phyloP scores from a whole-genome alignment of 2,797 vertebrate species.

The Echiichthys vipera region DNA sequence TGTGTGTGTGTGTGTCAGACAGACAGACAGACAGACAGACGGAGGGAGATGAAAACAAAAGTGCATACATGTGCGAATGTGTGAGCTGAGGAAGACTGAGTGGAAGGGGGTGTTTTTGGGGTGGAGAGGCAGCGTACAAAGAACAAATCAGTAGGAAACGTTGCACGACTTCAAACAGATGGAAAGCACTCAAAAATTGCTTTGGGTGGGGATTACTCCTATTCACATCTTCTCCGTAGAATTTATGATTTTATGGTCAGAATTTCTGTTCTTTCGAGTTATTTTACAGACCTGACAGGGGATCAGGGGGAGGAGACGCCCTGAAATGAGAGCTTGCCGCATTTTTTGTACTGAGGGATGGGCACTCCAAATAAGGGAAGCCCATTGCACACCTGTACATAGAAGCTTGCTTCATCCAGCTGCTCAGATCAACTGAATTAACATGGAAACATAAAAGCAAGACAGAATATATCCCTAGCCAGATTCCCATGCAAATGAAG shows the following conservation, averaged over 20 bases:
- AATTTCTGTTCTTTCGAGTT: constrained; percentile 39
- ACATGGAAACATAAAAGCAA: background rate
- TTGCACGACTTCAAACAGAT: constrained; percentile 22
- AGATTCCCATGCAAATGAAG: background rate
- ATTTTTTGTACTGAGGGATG: constrained; percentile 3
- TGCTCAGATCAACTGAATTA: constrained; percentile 7
- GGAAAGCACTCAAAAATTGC: constrained; percentile 27
- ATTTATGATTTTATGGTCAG: constrained; percentile 29
- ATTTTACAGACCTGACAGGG: constrained; percentile 24
- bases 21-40: constrained; percentile 16
- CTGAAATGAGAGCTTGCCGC: constrained; percentile 13
- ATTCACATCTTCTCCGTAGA: constrained; percentile 38
- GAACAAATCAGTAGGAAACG: constrained; percentile 21
- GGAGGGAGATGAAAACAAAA: constrained; percentile 43
- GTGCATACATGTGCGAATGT: constrained; percentile 46
- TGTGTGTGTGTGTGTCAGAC: constrained; percentile 27
- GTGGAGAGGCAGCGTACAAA: constrained; percentile 29
- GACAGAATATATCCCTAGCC: background rate
- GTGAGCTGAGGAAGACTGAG: constrained; percentile 21
- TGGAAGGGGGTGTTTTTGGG: constrained; percentile 32
- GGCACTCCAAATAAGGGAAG: background rate
- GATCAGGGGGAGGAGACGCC: constrained; percentile 5
- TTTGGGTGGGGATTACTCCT: constrained; percentile 30
- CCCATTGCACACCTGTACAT: constrained; percentile 17
- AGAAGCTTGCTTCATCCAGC: background rate